Evolutionary conservation across 2,888 invertebrate species (phyloP), one percentile per base, ranked within the genome.

Genomic region (Eilema caniola): DNA sequence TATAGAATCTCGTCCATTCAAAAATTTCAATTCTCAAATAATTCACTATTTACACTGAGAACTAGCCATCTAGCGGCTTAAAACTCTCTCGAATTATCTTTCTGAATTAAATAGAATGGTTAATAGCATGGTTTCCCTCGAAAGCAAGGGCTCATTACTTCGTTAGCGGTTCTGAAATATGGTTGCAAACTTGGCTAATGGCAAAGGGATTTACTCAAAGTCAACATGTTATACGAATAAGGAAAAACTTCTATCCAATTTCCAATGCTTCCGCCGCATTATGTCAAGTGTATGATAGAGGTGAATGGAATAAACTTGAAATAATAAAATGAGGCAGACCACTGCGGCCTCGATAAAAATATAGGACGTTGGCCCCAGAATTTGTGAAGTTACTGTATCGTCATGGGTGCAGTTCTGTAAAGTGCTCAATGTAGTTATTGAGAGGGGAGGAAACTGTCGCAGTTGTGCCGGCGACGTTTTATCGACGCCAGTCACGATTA

Each of bases 71-170:
- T 69, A 74, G 67, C 67, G 61, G 47, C 61, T 72, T 60, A 47
- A 82, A 82, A 83, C 74, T 82, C 79, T 64, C 73, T 77, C 77
- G 77, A 60, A 75, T 73, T 79, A 81, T 73, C 75, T 71, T 70
- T 72, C 47, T 72, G 70, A 78, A 78, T 75, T 73, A 76, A 68
- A 69, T 57, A 37, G 62, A 75, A 73, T 83, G 79, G 71, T 79
- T 73, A 73, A 73, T 73, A 70, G 66, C 68, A 67, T 64, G 74
- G 69, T 67, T 70, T 65, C 61, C 62, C 64, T 66, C 73, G 53
- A 65, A 81, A 81, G 78, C 76, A 81, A 77, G 76, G 81, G 80
- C 77, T 79, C 77, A 76, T 78, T 81, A 83, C 79, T 80, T 76
- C 71, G 79, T 80, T 76, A 77, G 78, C 81, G 74, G 71, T 82